A percentile compares a stretch with the other conserved stretches of the same genome.
Evolutionary conservation across 2,113 vertebrate genomes (phyloP).

Genomic region (Cyprinus carpio): DNA sequence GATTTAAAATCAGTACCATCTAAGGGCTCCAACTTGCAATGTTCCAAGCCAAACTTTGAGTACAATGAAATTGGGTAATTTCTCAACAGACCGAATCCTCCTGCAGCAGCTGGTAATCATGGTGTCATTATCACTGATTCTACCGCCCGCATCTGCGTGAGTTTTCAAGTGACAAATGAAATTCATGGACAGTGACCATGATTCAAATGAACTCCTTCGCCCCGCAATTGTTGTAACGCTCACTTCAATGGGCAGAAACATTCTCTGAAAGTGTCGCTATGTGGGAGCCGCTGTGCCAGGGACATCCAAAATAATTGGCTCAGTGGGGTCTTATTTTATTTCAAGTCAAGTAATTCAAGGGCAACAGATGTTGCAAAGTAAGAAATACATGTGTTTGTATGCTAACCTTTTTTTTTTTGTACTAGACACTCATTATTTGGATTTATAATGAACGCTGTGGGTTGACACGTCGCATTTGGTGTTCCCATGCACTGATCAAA

Average conservation of each 20-base stretch:
- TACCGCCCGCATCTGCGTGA: neutral
- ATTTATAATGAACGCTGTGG: neutral
- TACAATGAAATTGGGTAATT: constrained; percentile 21
- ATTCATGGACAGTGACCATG: constrained; percentile 13
- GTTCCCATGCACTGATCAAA: constrained; percentile 15
- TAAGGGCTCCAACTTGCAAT: neutral
- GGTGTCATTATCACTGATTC: constrained; percentile 8
- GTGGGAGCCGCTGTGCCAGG: constrained; percentile 12
- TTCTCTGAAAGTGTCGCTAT: neutral
- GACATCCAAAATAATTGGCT: constrained; percentile 34
- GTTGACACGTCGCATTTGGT: neutral
- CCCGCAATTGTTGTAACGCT: neutral
- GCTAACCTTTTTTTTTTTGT: neutral
- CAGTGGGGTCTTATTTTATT: constrained; percentile 28
- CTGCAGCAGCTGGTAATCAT: neutral
- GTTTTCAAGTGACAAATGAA: constrained; percentile 12
- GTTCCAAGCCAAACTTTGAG: constrained; percentile 16
- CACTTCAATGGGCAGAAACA: constrained; percentile 2
- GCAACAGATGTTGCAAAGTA: constrained; percentile 25
- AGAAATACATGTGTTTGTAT: neutral
- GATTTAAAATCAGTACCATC: constrained; percentile 18
- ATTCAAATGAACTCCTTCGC: neutral
- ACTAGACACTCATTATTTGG: constrained; percentile 20
- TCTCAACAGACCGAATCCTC: constrained; percentile 25
- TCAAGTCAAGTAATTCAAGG: constrained; percentile 28